Base-by-base conservation (phyloP, 2,113 vertebrate genomes). In the Amazona guildingii region DNA sequence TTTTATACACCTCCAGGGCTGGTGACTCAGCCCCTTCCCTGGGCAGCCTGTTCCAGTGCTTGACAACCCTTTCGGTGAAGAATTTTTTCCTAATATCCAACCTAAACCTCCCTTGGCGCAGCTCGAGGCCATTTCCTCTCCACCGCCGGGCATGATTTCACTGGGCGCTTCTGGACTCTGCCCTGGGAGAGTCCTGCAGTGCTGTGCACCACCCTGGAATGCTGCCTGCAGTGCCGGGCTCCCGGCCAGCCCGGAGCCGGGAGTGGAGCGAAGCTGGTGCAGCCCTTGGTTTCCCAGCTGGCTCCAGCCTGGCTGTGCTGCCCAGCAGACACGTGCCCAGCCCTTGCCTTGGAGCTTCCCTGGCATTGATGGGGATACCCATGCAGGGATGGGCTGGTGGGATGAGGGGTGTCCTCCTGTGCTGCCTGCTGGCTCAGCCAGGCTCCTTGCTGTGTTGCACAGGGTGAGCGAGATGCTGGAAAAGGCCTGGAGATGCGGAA, bases 401-500 rank as follows among this genome's bases (percentile, higher is more conserved):
- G 17, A 49, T 59, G 57, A 18, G 27, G 48, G 15, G 15, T 63
- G 37, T 39, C 70, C n/a, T 93, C 10, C 27, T 2, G 17, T 43
- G 76, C 37, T 5, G 0, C 6, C 43, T n/a, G 28, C 72, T 37
- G 31, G 72, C 86, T 83, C 48, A 93, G 12, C 41, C 13, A 6
- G 46, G 43, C 46, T 86, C 17, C 59, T 80, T 61, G 81, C 15
- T 95, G 52, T 95, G 24, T 54, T 75, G n/a, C 1, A 2, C 97
- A 99, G 99, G 99, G 98, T 0, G 98, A 97, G 83, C 75, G 91
- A 68, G 98, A 99, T n/a, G 97, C 98, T 8, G 99, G 99, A 73
- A 99, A 99, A 91, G 99, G 99, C 41, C 97, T 99, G 98, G 99
- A 99, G 97, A 99, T 99, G 99, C 98, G 99, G 97, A 99, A 99